Conservation (phyloP, 2,888 invertebrate genomes). For the Petrolisthes manimaculis region DNA sequence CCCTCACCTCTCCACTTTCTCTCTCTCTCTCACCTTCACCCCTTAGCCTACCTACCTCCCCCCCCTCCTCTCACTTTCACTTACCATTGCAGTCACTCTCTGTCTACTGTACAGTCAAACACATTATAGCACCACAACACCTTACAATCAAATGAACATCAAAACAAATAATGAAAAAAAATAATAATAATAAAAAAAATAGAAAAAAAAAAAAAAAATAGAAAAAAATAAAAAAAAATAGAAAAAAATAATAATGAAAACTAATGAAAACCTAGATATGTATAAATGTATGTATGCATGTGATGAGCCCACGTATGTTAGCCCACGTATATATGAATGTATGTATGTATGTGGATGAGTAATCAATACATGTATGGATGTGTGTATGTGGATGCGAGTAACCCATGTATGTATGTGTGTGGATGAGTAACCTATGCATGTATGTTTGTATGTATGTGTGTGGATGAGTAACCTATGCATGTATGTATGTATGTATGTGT, state of each 20-base stretch:
- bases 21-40: slow-evolving; percentile 1
- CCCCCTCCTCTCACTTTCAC: too few relatives aligned
- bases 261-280: background rate
- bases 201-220: background rate
- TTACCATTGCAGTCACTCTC: background rate
- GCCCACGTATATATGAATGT: background rate
- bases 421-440: too few relatives aligned
- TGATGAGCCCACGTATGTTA: too few relatives aligned
- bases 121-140: too few relatives aligned
- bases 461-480: too few relatives aligned
- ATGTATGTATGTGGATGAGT: slow-evolving; percentile 3
- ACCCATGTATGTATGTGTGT: too few relatives aligned
- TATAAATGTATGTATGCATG: background rate
- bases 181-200: background rate
- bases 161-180: background rate
- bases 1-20: slow-evolving; percentile 4
- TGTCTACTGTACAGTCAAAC: too few relatives aligned
- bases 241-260: background rate
- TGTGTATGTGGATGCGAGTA: slow-evolving; percentile 10
- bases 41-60: background rate
- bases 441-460: too few relatives aligned
- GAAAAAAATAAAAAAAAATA: background rate
- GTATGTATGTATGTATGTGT: background rate
- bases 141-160: background rate
- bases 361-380: slow-evolving; percentile 1